Percentiles rank a stretch among this genome's conserved stretches.
phyloP scores from a whole-genome alignment of 2,113 vertebrate species.

The Forbesichthys papilliferus region DNA sequence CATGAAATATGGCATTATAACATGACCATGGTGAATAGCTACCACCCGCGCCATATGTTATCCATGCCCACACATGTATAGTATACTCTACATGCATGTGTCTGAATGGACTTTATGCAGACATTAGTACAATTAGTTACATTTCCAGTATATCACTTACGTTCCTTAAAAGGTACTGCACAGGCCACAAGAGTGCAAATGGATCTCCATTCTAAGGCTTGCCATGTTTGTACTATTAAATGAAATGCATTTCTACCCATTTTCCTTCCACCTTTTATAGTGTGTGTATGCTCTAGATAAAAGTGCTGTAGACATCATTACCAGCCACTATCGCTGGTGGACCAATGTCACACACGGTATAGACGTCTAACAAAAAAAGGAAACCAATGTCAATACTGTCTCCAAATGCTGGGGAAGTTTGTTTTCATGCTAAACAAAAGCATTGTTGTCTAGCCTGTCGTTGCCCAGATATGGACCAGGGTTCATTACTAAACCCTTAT shows the following conservation, averaged over 20 bases:
- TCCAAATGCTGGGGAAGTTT: constrained; percentile 5
- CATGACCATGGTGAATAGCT: neutral
- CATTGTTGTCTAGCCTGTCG: constrained; percentile 7
- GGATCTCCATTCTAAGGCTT: no score
- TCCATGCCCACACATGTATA: neutral
- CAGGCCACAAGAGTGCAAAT: no score
- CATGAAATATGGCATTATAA: neutral
- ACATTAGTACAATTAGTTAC: no score
- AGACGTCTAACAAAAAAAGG: neutral
- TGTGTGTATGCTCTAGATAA: neutral
- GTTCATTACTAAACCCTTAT: constrained; percentile 35
- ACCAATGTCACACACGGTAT: neutral
- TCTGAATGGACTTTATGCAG: no score
- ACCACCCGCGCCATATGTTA: no score
- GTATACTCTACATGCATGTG: no score
- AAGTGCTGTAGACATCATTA: neutral
- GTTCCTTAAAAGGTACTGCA: no score
- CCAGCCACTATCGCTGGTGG: neutral
- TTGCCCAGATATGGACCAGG: constrained; percentile 33
- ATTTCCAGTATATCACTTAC: no score
- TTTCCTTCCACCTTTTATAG: neutral
- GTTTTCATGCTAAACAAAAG: constrained; percentile 7
- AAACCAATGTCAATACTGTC: neutral
- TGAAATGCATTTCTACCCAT: no score
- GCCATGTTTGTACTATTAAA: no score